phyloP scores from a whole-genome alignment of 2,113 vertebrate species.

The Cyprinodon tularosa region DNA sequence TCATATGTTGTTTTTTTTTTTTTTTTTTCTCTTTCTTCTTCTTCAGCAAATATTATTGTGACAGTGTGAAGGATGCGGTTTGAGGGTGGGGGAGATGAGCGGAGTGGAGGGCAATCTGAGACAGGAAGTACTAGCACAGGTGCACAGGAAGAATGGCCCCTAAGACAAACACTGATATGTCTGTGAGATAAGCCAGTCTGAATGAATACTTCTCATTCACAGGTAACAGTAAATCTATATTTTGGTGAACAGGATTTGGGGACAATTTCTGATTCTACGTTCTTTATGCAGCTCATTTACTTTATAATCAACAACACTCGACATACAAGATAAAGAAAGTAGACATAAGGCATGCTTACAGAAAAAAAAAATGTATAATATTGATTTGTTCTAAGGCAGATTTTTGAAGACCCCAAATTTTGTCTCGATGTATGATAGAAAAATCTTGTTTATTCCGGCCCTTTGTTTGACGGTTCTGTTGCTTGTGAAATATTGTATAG shows the following conservation, averaged over 20 bases:
- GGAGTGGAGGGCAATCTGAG: constrained; percentile 70
- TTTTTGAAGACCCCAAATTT: background rate
- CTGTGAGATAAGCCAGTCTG: constrained; percentile 31
- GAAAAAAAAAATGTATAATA: background rate
- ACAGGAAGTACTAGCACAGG: constrained; percentile 82
- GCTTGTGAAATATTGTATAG: background rate
- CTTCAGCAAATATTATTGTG: constrained; percentile 56
- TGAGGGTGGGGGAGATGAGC: constrained; percentile 59
- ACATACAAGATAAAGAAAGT: background rate
- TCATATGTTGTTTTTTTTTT: background rate
- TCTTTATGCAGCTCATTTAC: background rate
- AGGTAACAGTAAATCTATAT: constrained; percentile 16
- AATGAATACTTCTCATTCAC: constrained; percentile 43
- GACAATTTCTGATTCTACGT: background rate
- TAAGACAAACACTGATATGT: constrained; percentile 65
- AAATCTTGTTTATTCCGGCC: background rate
- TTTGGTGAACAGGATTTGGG: background rate
- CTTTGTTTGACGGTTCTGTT: background rate
- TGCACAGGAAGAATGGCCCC: constrained; percentile 83
- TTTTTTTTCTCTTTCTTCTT: constrained; percentile 19
- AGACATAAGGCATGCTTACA: background rate
- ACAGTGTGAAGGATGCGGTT: constrained; percentile 76
- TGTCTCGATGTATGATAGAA: background rate
- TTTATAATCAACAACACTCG: background rate
- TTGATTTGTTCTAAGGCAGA: background rate